Base-by-base conservation (phyloP, 2,797 vertebrate species). In the Tragelaphus oryx region DNA sequence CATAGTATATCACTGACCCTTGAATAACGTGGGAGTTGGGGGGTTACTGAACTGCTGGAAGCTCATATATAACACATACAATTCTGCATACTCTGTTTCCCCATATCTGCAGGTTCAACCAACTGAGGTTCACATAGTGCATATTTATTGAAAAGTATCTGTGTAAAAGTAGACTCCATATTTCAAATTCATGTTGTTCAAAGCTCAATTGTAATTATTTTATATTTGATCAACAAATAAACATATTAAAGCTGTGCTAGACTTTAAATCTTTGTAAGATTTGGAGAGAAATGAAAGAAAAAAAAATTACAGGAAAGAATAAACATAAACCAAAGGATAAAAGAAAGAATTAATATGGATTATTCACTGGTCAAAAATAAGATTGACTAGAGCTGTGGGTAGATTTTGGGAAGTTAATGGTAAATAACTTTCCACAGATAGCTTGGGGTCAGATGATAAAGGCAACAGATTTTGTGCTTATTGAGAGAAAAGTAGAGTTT, bases 291-390 rank as follows among this genome's bases (percentile, higher is more conserved):
- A 68, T 79, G 33, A 92, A 71, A 88, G 17, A 24, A 87, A 91
- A 95, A n/a, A 80, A 95, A 88, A 95, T 50, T 57, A 33, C 7
- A 89, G n/a, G 18, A 91, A 89, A 78, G 33, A 85, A 93, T 95
- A 97, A 93, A 30, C 33, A 91, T 85, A 88, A 94, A 41, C 20
- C 11, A 93, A 91, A 80, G 16, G 17, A 76, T 79, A 84, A 81
- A 57, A 80, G 55, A n/a, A 76, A 85, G 22, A 71, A 54, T 28
- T 91, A 71, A 74, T 37, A 26, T 13, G 13, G 22, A 26, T 71
- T 79, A 48, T 41, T 79, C 13, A 93, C 8, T 84, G 55, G 46
- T 26, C 41, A n/a, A 76, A 93, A 89, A 28, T 57, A 89, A 95
- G 59, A 83, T 16, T 18, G 13, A 20, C n/a, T 26, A 82, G 46